Conservation (phyloP, 2,113 vertebrate genomes). For the Mustela nigripes region DNA sequence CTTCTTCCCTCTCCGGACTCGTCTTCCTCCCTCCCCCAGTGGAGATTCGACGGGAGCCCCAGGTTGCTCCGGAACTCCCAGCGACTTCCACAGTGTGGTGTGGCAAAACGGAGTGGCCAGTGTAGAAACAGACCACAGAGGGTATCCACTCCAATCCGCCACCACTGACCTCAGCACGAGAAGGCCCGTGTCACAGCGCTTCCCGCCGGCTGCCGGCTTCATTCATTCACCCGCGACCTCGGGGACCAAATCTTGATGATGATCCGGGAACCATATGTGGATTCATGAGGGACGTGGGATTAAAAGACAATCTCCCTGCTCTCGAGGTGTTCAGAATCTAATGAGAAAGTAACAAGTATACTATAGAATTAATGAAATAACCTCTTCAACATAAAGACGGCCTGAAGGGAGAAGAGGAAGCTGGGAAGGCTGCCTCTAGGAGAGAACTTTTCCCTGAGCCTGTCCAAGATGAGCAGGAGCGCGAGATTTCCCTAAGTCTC, state of each 20-base stretch:
- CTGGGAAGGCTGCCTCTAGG: neutral
- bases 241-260: rapidly evolving
- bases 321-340: neutral
- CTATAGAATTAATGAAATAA: neutral
- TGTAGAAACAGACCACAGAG: neutral
- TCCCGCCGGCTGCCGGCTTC: neutral
- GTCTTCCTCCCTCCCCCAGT: no score
- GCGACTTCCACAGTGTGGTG: rapidly evolving
- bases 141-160: rapidly evolving
- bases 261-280: neutral
- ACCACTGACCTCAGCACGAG: neutral
- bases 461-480: neutral
- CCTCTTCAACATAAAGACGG: neutral
- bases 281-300: neutral
- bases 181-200: rapidly evolving
- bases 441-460: neutral
- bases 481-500: neutral
- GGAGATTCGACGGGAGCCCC: neutral
- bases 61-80: neutral
- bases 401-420: neutral
- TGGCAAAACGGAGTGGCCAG: neutral
- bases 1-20: no score
- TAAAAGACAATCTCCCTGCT: neutral
- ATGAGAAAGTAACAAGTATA: neutral
- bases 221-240: neutral